Base-by-base conservation (phyloP, 2,113 vertebrate genomes). In the Addax nasomaculatus region DNA sequence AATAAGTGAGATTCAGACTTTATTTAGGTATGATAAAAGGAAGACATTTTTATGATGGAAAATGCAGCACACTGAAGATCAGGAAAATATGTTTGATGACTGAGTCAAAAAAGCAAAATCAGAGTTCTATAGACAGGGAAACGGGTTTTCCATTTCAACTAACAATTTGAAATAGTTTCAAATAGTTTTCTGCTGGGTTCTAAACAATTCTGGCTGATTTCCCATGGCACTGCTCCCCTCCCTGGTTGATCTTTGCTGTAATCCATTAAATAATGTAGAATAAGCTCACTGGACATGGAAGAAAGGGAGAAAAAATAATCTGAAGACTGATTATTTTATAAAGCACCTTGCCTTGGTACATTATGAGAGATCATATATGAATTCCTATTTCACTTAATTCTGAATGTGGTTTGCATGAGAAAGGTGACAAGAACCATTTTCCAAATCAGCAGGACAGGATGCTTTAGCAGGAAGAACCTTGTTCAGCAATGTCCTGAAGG, bases 131-230 rank as follows among this genome's bases (percentile, higher is more conserved):
- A 90, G 76, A 92, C 13, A 81, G 33, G 57, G 27, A 85, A 83
- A 80, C 7, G 67, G 78, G 85, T 90, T 97, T 98, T 96, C n/a
- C 73, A 19, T 88, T 92, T 95, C 76, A 95, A 47, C 64, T 47
- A 47, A 85, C 51, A 36, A 78, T 67, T 86, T 85, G n/a, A 95
- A 81, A 90, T 70, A 43, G 39, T 64, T 81, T 83, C 29, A 95
- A 96, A 93, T 89, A 80, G 57, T 96, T 89, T 90, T 81, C 78
- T 47, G 33, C 91, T 87, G 53, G 23, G 19, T 70, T 89, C 73
- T 86, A 79, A 89, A 70, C 25, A 30, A 25, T 78, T 90, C 80
- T 14, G 15, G 21, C 79, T 87, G 79, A 36, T 93, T 95, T 95
- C 55, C 51, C 13, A 14, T 70, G 58, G 39, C 4, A 36, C 12